Evolutionary conservation across 2,888 invertebrate genomes (phyloP).

Genomic region (Scelioninae gen. 2): DNA sequence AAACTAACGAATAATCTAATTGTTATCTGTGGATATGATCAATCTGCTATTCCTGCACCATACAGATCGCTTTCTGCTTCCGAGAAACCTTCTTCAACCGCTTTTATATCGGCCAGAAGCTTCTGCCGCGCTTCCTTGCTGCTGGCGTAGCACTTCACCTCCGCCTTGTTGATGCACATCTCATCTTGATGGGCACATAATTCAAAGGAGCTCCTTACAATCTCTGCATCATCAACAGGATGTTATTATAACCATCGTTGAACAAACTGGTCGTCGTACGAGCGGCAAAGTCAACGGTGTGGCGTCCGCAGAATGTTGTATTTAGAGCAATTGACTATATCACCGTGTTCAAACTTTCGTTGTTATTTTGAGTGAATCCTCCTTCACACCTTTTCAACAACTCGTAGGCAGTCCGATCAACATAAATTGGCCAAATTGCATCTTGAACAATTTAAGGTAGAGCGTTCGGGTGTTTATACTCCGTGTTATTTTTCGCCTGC

Average conservation of each 20-base stretch:
- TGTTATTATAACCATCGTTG: slow-evolving; percentile 15
- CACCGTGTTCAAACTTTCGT: too few relatives aligned
- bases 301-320: slow-evolving; percentile 6
- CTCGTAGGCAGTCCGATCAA: too few relatives aligned
- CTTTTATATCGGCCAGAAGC: background rate
- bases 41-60: background rate
- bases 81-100: background rate
- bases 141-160: slow-evolving; percentile 12
- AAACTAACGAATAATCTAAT: too few relatives aligned
- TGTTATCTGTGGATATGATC: too few relatives aligned
- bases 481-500: slow-evolving; percentile 3
- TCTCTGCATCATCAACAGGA: slow-evolving; percentile 19
- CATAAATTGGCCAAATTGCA: too few relatives aligned
- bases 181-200: slow-evolving; percentile 1
- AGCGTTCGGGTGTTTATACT: slow-evolving; percentile 1
- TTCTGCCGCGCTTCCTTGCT: slow-evolving; percentile 21
- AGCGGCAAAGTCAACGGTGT: slow-evolving; percentile 15
- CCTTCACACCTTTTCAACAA: too few relatives aligned
- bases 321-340: slow-evolving; percentile 3
- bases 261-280: slow-evolving; percentile 20
- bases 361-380: too few relatives aligned
- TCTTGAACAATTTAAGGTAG: too few relatives aligned
- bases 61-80: background rate
- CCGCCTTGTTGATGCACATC: slow-evolving; percentile 12
- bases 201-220: background rate